Evolutionary conservation across 64 coral and sea anemone genomes (phyloP).

Genomic region (Stylophora pistillata): DNA sequence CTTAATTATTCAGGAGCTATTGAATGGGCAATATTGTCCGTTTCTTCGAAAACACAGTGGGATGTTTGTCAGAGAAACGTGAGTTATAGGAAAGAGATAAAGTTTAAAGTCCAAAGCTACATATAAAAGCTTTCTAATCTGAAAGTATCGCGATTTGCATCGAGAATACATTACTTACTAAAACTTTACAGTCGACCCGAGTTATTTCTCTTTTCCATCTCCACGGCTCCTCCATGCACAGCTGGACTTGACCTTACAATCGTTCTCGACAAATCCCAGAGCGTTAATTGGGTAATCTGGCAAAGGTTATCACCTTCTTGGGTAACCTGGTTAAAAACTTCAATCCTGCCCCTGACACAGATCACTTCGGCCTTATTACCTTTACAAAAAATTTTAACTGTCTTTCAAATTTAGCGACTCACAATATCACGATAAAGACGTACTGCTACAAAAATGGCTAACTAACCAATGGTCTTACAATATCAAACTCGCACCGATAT

Average conservation of each 20-base stretch:
- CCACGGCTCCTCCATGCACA: background rate
- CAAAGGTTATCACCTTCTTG: background rate
- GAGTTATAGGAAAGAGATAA: too few relatives aligned
- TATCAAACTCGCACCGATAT: conserved; percentile 6
- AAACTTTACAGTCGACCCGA: too few relatives aligned
- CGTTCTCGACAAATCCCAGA: background rate
- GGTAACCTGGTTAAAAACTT: background rate
- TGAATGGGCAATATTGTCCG: too few relatives aligned
- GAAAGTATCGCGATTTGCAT: too few relatives aligned
- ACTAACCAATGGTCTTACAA: background rate
- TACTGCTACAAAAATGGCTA: background rate
- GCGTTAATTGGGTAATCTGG: background rate
- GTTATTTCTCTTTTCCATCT: background rate
- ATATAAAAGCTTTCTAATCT: too few relatives aligned
- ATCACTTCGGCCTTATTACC: conserved; percentile 2
- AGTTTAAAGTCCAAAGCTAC: too few relatives aligned
- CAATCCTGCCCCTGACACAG: background rate
- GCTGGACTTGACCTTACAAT: background rate
- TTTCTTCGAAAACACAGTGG: too few relatives aligned
- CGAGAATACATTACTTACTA: too few relatives aligned
- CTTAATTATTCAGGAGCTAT: too few relatives aligned
- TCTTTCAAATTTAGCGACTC: background rate
- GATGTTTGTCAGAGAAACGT: too few relatives aligned
- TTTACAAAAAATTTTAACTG: background rate
- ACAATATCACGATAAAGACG: background rate